These are phyloP conservation scores for Galago senegalensis DNA, from an alignment of 2,797 vertebrate genomes.

Conservation along the genomic window DNA sequence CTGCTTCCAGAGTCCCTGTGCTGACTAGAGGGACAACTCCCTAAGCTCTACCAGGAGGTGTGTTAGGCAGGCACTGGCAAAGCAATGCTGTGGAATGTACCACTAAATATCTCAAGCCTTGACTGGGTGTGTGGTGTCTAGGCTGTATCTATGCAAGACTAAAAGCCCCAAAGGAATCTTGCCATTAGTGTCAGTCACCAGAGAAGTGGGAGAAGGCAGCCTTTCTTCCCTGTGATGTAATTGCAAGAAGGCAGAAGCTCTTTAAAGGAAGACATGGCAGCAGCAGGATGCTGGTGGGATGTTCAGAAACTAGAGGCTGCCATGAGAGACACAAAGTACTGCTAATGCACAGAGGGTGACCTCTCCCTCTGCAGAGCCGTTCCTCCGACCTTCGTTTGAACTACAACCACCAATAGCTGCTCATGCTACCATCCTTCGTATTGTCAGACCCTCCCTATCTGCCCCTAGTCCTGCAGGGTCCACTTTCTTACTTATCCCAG, in stretches of 20 bases:
- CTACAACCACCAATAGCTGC: neutral
- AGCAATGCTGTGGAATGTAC: fast-evolving
- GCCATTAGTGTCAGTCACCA: fast-evolving
- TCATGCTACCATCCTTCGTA: neutral
- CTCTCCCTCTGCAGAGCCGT: neutral
- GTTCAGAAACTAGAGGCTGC: neutral
- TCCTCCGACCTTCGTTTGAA: neutral
- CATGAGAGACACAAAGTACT: fast-evolving
- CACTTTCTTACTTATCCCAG: neutral
- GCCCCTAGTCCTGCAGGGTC: neutral
- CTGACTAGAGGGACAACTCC: neutral
- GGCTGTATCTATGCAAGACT: neutral
- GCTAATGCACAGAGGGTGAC: neutral
- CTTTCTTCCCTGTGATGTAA: neutral
- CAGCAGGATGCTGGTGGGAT: neutral
- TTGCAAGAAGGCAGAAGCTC: neutral
- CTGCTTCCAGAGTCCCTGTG: neutral
- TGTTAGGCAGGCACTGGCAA: fast-evolving
- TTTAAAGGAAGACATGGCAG: neutral
- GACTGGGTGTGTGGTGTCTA: fast-evolving
- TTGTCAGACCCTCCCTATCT: fast-evolving
- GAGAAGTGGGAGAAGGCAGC: neutral
- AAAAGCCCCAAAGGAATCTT: neutral
- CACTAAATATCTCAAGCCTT: fast-evolving
- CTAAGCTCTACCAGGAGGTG: neutral